phyloP scores from a whole-genome alignment of 2,888 invertebrate genomes.

The Ecdyonurus torrentis region DNA sequence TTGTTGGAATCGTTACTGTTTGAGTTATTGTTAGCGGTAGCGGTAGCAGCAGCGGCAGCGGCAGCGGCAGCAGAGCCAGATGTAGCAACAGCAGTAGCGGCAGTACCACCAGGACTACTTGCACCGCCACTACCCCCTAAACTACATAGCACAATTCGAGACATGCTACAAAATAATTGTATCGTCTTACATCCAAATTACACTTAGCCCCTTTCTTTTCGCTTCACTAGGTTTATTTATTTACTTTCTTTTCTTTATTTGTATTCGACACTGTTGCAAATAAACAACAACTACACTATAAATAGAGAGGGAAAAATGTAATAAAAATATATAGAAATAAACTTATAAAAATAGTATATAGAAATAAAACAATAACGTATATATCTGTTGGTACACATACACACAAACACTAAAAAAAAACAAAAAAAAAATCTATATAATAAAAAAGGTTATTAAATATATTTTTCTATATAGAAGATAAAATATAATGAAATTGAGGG shows the following conservation, averaged over 20 bases:
- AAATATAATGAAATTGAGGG: not conserved
- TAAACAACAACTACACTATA: no score
- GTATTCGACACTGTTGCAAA: no score
- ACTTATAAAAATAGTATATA: not conserved
- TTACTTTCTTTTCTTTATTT: no score
- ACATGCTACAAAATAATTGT: conserved; percentile 30
- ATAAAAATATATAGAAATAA: no score
- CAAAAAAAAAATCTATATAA: conserved; percentile 4
- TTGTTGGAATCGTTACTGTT: conserved; percentile 49
- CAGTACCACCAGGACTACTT: not conserved
- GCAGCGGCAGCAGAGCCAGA: conserved; percentile 23
- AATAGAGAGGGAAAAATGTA: no score
- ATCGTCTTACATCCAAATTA: conserved; percentile 18
- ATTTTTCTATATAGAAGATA: conserved; percentile 1
- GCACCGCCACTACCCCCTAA: conserved; percentile 21
- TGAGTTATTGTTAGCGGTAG: conserved; percentile 32
- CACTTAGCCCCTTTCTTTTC: conserved; percentile 15
- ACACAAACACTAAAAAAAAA: no score
- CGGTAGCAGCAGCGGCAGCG: conserved; percentile 21
- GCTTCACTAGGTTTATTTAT: not conserved
- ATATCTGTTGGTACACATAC: conserved; percentile 7
- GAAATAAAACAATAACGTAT: conserved; percentile 9
- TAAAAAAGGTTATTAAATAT: conserved; percentile 2
- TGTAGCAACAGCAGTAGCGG: not conserved
- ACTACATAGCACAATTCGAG: conserved; percentile 56